Evolutionary conservation across 2,888 invertebrate species (phyloP).

Genomic region (Arctia plantaginis): DNA sequence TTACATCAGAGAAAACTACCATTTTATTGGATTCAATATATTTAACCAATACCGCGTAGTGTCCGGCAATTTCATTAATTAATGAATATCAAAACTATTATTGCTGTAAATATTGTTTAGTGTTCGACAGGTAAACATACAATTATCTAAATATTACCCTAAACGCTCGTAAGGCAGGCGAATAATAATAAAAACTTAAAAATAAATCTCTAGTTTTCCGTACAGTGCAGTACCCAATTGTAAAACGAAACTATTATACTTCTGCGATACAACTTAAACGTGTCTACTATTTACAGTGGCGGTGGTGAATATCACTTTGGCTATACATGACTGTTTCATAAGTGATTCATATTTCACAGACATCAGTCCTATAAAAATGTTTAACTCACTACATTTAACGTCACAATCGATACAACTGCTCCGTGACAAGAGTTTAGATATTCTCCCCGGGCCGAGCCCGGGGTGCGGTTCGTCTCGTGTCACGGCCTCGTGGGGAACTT

Average conservation of each 20-base stretch:
- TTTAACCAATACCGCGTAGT: conserved; percentile 45
- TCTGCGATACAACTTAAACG: conserved; percentile 44
- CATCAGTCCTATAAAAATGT: conserved; percentile 31
- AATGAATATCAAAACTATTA: neutral
- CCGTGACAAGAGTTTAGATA: conserved; percentile 27
- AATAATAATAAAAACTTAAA: conserved; percentile 49
- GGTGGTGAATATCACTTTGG: conserved; percentile 38
- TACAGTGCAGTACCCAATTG: conserved; percentile 38
- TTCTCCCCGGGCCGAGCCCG: conserved; percentile 25
- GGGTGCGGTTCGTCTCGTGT: conserved; percentile 30
- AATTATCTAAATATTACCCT: conserved; percentile 14
- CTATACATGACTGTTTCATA: conserved; percentile 31
- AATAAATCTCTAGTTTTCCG: conserved; percentile 41
- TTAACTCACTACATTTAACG: conserved; percentile 37
- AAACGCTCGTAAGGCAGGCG: conserved; percentile 41
- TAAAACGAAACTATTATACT: conserved; percentile 50
- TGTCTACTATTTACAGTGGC: conserved; percentile 45
- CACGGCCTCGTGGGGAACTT: conserved; percentile 32
- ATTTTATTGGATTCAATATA: conserved; percentile 47
- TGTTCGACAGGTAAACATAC: conserved; percentile 1
- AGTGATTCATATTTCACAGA: conserved; percentile 39
- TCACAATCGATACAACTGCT: conserved; percentile 28
- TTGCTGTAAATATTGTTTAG: neutral
- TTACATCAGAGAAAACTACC: conserved; percentile 31
- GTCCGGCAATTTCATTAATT: conserved; percentile 5